Percentiles rank a stretch among this genome's conserved stretches.
Conservation (phyloP, 2,797 vertebrate species). For the Iguana delicatissima region DNA sequence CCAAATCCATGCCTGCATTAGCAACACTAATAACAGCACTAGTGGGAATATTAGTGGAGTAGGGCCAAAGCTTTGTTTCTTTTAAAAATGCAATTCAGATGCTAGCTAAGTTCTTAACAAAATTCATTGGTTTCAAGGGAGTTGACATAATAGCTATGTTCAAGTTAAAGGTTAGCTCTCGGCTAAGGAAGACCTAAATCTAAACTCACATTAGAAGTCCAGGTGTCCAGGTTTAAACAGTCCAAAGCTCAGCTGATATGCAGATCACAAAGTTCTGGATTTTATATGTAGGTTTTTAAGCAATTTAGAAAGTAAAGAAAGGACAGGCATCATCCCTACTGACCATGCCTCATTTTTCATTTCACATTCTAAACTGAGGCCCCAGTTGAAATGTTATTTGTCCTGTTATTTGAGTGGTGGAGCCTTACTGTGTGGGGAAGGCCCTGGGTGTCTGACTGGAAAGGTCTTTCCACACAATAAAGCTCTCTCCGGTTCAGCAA, state of each 20-base stretch:
- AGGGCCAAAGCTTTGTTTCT: constrained; percentile 8
- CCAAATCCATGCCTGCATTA: constrained; percentile 24
- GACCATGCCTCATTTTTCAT: background rate
- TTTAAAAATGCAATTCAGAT: constrained; percentile 14
- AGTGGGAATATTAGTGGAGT: constrained; percentile 23
- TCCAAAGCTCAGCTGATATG: background rate
- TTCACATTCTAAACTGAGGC: background rate
- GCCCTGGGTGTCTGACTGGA: background rate
- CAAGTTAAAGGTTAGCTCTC: background rate
- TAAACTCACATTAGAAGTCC: constrained; percentile 2
- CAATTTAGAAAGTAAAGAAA: background rate
- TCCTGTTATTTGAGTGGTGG: background rate
- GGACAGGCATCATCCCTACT: background rate
- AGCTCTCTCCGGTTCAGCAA: background rate
- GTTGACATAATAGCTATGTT: constrained; percentile 12
- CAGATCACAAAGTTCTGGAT: background rate
- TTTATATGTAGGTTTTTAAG: background rate
- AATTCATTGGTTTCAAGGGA: constrained; percentile 7
- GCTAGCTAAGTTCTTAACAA: constrained; percentile 27
- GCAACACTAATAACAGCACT: constrained; percentile 36
- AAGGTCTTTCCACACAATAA: background rate
- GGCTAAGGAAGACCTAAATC: background rate
- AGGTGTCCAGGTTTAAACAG: background rate
- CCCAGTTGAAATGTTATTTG: background rate
- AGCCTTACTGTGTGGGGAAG: background rate